Evolutionary conservation across 2,888 invertebrate genomes (phyloP), one percentile per base, ranked within the genome.

Genomic region (Agapostemon virescens): DNA sequence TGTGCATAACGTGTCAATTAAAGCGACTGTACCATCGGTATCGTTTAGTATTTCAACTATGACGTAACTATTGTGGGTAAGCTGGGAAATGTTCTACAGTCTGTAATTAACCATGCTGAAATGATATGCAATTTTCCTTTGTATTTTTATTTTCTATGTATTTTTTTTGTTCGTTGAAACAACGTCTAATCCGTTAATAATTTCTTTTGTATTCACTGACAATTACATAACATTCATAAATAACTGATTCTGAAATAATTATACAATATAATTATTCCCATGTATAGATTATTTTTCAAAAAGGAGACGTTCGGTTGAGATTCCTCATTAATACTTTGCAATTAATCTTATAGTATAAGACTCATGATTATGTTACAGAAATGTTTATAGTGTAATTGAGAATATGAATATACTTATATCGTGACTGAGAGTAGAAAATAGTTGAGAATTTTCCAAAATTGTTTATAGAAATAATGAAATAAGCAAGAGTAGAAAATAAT

Each of bases 1-100:
- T 74, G 73, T 38, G 66, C 67, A 71, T 64, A 78, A 77, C 61
- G 77, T 81, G 79, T 76, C 69, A 83, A 81, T 83, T 86, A 81
- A 76, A 73, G 15, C 40, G 64, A 52, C 49, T 49, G 58, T 66
- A 38, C 36, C 20, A 49, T 20, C 58, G 52, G 63, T 63, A 58
- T 61, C 73, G 33, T 30, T 69, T 64, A 75, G 67, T 80, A 38
- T 78, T 78, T 75, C 69, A 38, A 58, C 85, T 66, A 66, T 76
- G 84, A 85, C 61, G 80, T 61, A 84, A 82, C 84, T 52, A 69
- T 70, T 20, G 38, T 20, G 55, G 67, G 30, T 45, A 67, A 67
- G 67, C 26, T 45, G 23, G 42, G 30, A 42, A 67, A 67, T 67
- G 20, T 67, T 30, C 42, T 26, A 42, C 40, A 7, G 42, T 30